Percentiles rank a stretch among this genome's conserved stretches.
Evolutionary conservation across 2,797 vertebrate genomes (phyloP).

Genomic region (Sebastes glaucus): DNA sequence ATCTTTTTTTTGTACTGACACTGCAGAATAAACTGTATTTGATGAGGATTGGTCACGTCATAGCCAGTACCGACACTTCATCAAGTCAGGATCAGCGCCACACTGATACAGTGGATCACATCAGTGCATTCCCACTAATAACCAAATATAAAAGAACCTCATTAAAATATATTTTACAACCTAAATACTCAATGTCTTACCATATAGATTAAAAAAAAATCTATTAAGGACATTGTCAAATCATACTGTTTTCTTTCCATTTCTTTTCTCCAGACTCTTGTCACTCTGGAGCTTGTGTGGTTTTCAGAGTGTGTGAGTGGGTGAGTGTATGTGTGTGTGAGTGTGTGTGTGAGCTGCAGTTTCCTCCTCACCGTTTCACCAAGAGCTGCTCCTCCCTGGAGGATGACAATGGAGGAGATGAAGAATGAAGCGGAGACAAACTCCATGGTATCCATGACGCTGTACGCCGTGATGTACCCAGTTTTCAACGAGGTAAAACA

Average conservation of each 20-base stretch:
- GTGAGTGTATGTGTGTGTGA: constrained; percentile 67
- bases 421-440: constrained; percentile 99
- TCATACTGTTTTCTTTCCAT: not conserved
- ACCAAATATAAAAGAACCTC: not conserved
- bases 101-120: not conserved
- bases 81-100: not conserved
- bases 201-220: too few relatives aligned
- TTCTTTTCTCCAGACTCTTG: constrained; percentile 48
- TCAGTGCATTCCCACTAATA: not conserved
- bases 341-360: constrained; percentile 85
- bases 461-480: constrained; percentile 98
- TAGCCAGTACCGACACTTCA: not conserved
- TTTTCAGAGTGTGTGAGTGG: constrained; percentile 59
- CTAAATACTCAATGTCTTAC: not conserved
- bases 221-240: not conserved
- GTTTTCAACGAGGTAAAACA: constrained; percentile 95
- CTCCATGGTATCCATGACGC: constrained; percentile 99
- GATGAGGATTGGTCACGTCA: not conserved
- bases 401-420: constrained; percentile 99
- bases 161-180: not conserved
- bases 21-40: not conserved
- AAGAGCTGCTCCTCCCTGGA: constrained; percentile 90
- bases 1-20: not conserved
- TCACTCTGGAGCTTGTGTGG: constrained; percentile 57
- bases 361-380: constrained; percentile 68